A percentile compares a stretch with the other conserved stretches of the same genome.
These are phyloP conservation scores for Sinonovacula constricta DNA, from an alignment of 1,140 invertebrate species.

Conservation along the genomic window DNA sequence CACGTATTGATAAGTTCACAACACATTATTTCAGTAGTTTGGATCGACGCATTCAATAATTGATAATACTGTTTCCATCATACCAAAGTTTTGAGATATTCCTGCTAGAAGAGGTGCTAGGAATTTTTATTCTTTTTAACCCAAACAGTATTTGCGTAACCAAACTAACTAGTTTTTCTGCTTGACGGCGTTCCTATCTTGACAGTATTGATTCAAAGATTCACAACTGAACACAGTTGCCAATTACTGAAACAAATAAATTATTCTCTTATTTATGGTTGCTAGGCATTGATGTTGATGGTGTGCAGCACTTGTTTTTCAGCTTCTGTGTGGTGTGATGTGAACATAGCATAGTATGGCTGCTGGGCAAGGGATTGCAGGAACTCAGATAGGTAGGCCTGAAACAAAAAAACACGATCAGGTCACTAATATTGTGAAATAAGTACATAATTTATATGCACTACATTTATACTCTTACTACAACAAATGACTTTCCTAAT, in stretches of 20 bases:
- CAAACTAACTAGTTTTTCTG: too few species aligned
- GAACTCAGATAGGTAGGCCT: conserved; percentile 77
- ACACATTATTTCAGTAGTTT: too few species aligned
- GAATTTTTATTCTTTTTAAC: too few species aligned
- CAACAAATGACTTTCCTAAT: not conserved
- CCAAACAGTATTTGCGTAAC: too few species aligned
- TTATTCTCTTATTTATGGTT: not conserved
- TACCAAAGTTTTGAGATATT: too few species aligned
- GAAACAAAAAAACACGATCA: conserved; percentile 53
- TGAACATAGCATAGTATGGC: conserved; percentile 74
- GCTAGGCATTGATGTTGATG: conserved; percentile 72
- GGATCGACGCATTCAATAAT: too few species aligned
- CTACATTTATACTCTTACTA: not conserved
- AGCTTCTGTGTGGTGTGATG: conserved; percentile 73
- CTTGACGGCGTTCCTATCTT: too few species aligned
- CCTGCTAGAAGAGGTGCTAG: too few species aligned
- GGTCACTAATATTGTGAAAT: too few species aligned
- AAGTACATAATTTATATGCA: not conserved
- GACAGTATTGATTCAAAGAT: conserved; percentile 1
- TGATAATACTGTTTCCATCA: too few species aligned
- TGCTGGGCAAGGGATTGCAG: conserved; percentile 74
- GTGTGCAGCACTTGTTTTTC: conserved; percentile 75
- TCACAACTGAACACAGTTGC: not conserved
- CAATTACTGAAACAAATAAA: too few species aligned
- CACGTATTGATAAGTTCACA: too few species aligned